Evolutionary conservation across 2,888 invertebrate genomes (phyloP).

Genomic region (Eupithecia centaureata): DNA sequence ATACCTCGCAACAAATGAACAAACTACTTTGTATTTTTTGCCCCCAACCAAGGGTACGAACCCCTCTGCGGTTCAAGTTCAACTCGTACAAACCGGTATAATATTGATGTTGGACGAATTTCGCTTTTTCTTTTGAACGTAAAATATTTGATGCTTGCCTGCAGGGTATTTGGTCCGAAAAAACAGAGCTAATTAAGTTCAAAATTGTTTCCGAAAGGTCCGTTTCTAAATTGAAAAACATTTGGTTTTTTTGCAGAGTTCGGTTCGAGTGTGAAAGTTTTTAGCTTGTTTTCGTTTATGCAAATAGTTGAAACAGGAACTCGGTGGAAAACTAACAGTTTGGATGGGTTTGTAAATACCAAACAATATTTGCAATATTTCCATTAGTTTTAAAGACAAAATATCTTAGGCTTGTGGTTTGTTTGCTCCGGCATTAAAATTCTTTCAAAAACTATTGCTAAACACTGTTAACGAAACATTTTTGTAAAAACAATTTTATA

Average conservation of each 20-base stretch:
- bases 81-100: constrained; percentile 28
- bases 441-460: background rate
- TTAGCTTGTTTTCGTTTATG: constrained; percentile 12
- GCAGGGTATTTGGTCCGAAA: constrained; percentile 19
- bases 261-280: background rate
- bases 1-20: constrained; percentile 64
- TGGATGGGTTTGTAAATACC: constrained; percentile 8
- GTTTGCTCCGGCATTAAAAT: background rate
- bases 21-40: constrained; percentile 59
- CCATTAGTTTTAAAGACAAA: background rate
- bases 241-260: background rate
- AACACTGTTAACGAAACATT: background rate
- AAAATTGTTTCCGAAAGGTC: constrained; percentile 16
- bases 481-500: no score
- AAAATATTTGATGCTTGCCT: constrained; percentile 29
- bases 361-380: constrained; percentile 2
- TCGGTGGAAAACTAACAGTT: background rate
- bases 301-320: constrained; percentile 11
- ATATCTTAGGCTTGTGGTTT: background rate
- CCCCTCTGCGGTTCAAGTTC: constrained; percentile 44
- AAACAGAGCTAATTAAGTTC: constrained; percentile 20
- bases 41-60: constrained; percentile 44
- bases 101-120: constrained; percentile 34
- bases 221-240: constrained; percentile 19
- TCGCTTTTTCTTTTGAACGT: constrained; percentile 23